Evolutionary conservation across 2,888 invertebrate species (phyloP).

Genomic region (Drosophila mercatorum): DNA sequence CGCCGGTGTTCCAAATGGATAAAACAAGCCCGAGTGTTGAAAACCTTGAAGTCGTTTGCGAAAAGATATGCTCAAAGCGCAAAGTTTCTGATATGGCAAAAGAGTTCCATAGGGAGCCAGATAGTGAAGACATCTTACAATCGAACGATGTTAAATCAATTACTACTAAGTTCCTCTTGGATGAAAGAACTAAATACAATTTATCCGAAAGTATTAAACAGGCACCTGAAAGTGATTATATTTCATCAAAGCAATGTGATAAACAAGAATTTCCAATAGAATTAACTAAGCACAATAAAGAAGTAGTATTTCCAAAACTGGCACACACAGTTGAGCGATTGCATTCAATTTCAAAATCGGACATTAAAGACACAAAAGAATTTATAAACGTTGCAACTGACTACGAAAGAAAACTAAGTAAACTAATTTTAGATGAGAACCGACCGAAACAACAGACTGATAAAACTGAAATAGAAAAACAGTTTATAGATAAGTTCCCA

Average conservation of each 20-base stretch:
- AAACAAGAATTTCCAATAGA: constrained; percentile 67
- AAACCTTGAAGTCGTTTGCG: constrained; percentile 74
- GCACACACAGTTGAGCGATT: constrained; percentile 48
- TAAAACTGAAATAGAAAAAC: background rate
- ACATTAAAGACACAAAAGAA: constrained; percentile 57
- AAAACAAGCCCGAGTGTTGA: constrained; percentile 41
- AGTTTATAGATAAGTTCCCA: constrained; percentile 53
- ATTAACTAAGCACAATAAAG: constrained; percentile 20
- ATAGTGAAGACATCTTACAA: constrained; percentile 10
- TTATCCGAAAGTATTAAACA: constrained; percentile 35
- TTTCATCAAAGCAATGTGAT: constrained; percentile 57
- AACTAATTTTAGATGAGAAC: constrained; percentile 29
- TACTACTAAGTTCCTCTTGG: constrained; percentile 61
- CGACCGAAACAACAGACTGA: constrained; percentile 12
- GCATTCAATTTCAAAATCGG: constrained; percentile 53
- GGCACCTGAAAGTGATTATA: constrained; percentile 30
- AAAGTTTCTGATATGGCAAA: constrained; percentile 67
- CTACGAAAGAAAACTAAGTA: constrained; percentile 53
- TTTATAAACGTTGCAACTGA: constrained; percentile 45
- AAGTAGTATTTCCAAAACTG: constrained; percentile 58
- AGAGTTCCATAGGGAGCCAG: constrained; percentile 43
- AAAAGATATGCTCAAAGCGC: constrained; percentile 74
- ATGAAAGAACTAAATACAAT: constrained; percentile 44
- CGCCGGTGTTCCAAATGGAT: constrained; percentile 37
- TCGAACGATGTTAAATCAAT: constrained; percentile 34